These are phyloP conservation scores for Naso thynnoides DNA, from an alignment of 2,797 vertebrate species.

Conservation along the genomic window DNA sequence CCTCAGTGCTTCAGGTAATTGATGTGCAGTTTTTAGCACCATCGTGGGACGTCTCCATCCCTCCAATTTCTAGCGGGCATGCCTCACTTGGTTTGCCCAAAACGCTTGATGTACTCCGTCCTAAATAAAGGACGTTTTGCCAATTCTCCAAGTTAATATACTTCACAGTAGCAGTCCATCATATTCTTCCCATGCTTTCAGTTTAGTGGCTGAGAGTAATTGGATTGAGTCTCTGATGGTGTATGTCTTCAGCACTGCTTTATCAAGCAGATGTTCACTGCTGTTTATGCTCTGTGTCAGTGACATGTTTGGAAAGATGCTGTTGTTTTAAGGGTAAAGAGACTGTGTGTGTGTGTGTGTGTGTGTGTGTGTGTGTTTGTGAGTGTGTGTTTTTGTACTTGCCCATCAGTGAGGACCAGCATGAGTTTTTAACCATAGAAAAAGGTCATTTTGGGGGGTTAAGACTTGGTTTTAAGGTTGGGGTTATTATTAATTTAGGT, in stretches of 20 bases:
- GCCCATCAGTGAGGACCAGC: too few species aligned
- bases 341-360: background rate
- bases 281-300: constrained; percentile 18
- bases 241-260: constrained; percentile 32
- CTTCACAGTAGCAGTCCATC: constrained; percentile 45
- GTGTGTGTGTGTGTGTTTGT: too few species aligned
- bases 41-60: constrained; percentile 74
- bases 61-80: constrained; percentile 63
- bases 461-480: too few species aligned
- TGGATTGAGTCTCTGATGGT: constrained; percentile 28
- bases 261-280: constrained; percentile 34
- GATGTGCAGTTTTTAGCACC: constrained; percentile 82
- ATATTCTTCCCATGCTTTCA: constrained; percentile 37
- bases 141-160: constrained; percentile 58
- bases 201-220: constrained; percentile 47
- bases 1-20: constrained; percentile 81
- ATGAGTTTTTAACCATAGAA: too few species aligned
- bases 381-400: too few species aligned
- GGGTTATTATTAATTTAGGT: too few species aligned
- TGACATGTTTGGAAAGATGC: background rate
- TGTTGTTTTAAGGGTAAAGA: constrained; percentile 13
- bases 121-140: constrained; percentile 75
- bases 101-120: constrained; percentile 60
- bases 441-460: too few species aligned
- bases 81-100: constrained; percentile 66